Evolutionary conservation across 2,888 invertebrate genomes (phyloP), one percentile per base, ranked within the genome.

Genomic region (Drosophila mimetica): DNA sequence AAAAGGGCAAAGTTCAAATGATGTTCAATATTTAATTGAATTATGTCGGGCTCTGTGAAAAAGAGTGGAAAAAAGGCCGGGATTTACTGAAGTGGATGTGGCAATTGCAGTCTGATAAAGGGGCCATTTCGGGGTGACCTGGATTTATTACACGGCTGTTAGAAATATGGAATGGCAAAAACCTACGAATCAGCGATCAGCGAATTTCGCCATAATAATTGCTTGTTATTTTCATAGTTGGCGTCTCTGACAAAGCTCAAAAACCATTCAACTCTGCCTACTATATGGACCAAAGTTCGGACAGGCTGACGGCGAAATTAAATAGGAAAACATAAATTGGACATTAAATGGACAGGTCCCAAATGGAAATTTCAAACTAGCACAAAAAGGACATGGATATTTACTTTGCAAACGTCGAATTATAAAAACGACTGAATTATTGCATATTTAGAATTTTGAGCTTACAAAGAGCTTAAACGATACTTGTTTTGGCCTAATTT

Each of bases 1-100:
- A 51, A 18, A 20, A n/a, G n/a, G 44, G 61, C 28, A 69, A 53
- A 69, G 70, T 60, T 53, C 61, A 60, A 61, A 60, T 52, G 70
- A 70, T 37, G 32, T 61, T 69, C 60, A 61, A 50, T 48, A 54
- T 66, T 65, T 66, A 66, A 66, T 66, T 65, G 55, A 66, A 65
- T 65, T 65, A 65, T 65, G 41, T 47, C 37, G 47, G 28, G 47
- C 28, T 28, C 11, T 13, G 36, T 37, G 25, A 22, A 44, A 44
- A 7, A 25, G 20, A 46, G 28, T n/a, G 28, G 20, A 20, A 22
- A 37, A 42, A 32, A 63, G 1, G 1, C 9, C 2, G 13, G 14
- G 14, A 36, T 6, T 37, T 57, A 58, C 28, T 60, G 37, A 28
- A 53, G 34, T 54, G 46, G 37, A 64, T 46, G 30, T 30, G 64